Evolutionary conservation across 2,113 vertebrate species (phyloP), one percentile per base, ranked within the genome.

Genomic region (Platycercus adscitus): DNA sequence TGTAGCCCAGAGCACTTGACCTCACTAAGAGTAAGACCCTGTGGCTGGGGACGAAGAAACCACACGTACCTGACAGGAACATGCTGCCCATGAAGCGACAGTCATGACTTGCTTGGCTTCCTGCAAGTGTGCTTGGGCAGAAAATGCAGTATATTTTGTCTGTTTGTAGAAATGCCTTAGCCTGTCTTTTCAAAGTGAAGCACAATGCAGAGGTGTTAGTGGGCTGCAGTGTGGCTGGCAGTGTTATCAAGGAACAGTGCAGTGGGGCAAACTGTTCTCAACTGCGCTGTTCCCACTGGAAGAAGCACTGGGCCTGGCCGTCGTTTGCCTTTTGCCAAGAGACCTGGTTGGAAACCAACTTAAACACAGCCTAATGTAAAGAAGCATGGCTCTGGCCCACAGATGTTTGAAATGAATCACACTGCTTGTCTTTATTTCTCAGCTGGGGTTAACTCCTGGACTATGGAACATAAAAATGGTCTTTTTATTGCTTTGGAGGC

Each of bases 361-460:
- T 31, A 49, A 95, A 28, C 52, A 31, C 68, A 41, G 66, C 55
- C 31, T 33, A 13, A 20, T 4, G 73, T 31, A 35, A 89, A 95
- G 95, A 31, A 49, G 71, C 17, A 15, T 24, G 86, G 53, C 89
- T 92, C 83, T 91, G 77, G 86, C 81, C 93, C 44, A 2, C 91
- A 97, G 94, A 95, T 88, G 86, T 70, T 89, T 53, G 6, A 10
- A 71, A 63, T 81, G 93, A 93, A 96, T 95, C 82, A 7, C 1
- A 17, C 95, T 93, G 63, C 81, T 95, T 76, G 63, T 92, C 93
- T 91, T 73, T 41, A 17, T 76, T 53, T 78, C 94, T 94, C 93
- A 77, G 94, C 96, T 92, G 89, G 88, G 88, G 41, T 92, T 60
- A 61, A 95, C 81, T 78, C 50, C 79, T 80, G 93, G 80, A 5